These are phyloP conservation scores for Cyanocitta stelleri DNA, from an alignment of 2,113 vertebrate species.

Conservation along the genomic window DNA sequence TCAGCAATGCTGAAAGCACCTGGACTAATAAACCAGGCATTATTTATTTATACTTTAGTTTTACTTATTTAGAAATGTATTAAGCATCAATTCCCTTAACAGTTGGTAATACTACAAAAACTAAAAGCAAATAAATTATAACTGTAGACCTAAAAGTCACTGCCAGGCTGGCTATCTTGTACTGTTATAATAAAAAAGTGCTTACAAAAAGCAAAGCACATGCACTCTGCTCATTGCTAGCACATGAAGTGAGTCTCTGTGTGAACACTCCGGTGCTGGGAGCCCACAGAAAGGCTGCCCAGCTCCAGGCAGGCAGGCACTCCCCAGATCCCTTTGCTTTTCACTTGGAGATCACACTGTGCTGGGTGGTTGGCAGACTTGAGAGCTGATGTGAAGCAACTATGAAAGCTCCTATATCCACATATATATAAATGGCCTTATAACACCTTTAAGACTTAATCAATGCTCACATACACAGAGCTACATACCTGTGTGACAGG, in stretches of 20 bases:
- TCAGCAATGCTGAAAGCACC: constrained; percentile 29
- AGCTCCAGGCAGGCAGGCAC: neutral
- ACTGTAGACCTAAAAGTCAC: neutral
- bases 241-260: neutral
- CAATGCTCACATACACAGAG: neutral
- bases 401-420: neutral
- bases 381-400: neutral
- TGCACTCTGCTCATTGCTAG: neutral
- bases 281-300: neutral
- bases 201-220: neutral
- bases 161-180: neutral
- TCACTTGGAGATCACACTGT: neutral
- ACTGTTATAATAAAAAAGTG: neutral
- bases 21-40: constrained; percentile 54
- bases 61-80: constrained; percentile 48
- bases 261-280: neutral
- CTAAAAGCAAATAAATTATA: constrained; percentile 31
- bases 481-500: neutral
- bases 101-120: neutral
- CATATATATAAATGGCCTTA: neutral
- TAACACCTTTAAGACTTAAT: neutral
- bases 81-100: constrained; percentile 31
- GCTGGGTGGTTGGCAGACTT: neutral
- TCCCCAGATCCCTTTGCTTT: neutral
- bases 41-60: constrained; percentile 58